Base-by-base conservation (phyloP, 2,888 invertebrate species). In the Saturnia pavonia region DNA sequence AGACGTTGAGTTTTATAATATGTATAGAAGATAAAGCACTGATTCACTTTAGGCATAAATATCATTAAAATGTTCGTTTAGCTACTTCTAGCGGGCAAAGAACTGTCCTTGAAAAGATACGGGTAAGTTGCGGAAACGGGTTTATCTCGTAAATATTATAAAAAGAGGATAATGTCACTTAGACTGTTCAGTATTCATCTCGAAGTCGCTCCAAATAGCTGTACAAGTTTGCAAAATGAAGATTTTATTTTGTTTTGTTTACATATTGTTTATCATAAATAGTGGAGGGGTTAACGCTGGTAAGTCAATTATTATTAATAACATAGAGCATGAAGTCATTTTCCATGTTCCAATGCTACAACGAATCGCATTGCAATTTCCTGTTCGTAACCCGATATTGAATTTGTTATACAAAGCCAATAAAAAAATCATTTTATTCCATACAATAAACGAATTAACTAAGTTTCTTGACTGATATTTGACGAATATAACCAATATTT, bases 71-170 rank as follows among this genome's bases (percentile, higher is more conserved):
- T 6, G 19, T 51, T 12, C 14, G 1, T 9, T 57, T 57, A 9
- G 22, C 25, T 8, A 12, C 57, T 25, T 57, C 57, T 11, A 25
- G 25, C 12, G 25, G 25, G 8, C 25, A 57, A 25, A 54, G 22
- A 57, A 25, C 25, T 25, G 22, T 22, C 57, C 12, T 22, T 57
- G 25, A 0, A 57, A 51, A 19, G 19, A 4, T 25, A 25, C 14
- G 11, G n/a, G n/a, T n/a, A n/a, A n/a, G n/a, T 2, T 12, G 57
- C 57, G 25, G 11, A 57, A 63, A 40, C 63, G 63, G 34, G 63
- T 63, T 63, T 63, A n/a, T n/a, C n/a, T n/a, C n/a, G 11, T 40
- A 63, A 40, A 63, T 34, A 63, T 63, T 63, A 70, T 70, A 70
- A 54, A 51, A 65, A 63, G 12, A 19, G n/a, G n/a, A 11, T 16